Evolutionary conservation across 2,113 vertebrate genomes (phyloP).

Genomic region (Aegypius monachus): DNA sequence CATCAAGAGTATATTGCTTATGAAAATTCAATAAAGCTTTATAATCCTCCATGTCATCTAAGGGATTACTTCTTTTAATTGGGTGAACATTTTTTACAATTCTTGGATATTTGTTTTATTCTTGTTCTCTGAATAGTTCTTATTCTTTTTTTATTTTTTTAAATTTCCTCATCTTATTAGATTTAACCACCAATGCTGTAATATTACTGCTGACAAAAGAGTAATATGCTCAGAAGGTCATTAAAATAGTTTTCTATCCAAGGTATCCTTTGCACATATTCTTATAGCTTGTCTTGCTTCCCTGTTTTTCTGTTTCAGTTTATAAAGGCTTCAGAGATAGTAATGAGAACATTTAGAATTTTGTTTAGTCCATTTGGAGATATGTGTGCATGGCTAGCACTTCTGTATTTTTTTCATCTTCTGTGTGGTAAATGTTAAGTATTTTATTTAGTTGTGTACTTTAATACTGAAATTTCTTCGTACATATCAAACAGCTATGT

Average conservation of each 20-base stretch:
- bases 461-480: neutral
- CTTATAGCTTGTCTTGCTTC: neutral
- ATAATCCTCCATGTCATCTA: neutral
- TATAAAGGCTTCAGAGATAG: neutral
- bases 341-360: neutral
- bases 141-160: neutral
- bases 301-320: neutral
- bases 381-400: neutral
- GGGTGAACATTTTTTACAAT: neutral
- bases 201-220: neutral
- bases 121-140: neutral
- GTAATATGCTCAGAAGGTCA: neutral
- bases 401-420: neutral
- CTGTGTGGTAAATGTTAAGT: neutral
- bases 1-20: neutral
- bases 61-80: neutral
- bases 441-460: neutral
- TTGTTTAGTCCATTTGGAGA: neutral
- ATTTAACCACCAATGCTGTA: neutral
- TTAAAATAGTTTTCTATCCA: neutral
- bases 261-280: neutral
- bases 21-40: constrained; percentile 43
- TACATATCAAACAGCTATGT: neutral
- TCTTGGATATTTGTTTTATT: neutral
- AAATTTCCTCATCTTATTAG: neutral